Base-by-base conservation (phyloP, 2,797 vertebrate genomes). In the Melanotaenia nigrans region DNA sequence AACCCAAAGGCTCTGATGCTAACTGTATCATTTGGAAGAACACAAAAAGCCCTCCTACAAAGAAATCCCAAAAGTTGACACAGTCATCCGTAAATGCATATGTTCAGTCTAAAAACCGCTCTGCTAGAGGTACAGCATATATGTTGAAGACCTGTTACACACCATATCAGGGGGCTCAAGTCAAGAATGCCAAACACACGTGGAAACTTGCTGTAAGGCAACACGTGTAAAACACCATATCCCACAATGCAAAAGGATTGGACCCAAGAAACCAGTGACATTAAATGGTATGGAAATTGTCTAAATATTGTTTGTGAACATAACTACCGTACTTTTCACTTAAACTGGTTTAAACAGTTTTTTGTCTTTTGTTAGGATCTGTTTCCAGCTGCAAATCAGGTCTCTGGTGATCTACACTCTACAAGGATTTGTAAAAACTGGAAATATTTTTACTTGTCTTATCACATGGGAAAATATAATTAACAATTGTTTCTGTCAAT, bases 61-160 rank as follows among this genome's bases (percentile, higher is more conserved):
- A 49, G 68, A 62, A 0, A 2, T 16, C 30, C 18, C 36, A 16
- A 5, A 55, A 55, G 1, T 22, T 18, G 12, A 51, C 60, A 18
- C n/a, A 32, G n/a, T 45, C 35, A 0, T 49, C 14, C 64, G 14
- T n/a, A 57, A 84, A 73, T 0, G 0, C 22, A 1, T 78, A 74
- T 0, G 0, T 42, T 20, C 51, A 73, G 24, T 82, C 73, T 5
- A 85, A 38, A 77, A 78, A 53, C 0, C 0, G 30, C 45, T 83
- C 76, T 1, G 30, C n/a, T 24, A 74, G 74, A 28, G 13, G 61
- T 0, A 55, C 70, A 68, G 32, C 56, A 10, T 75, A 33, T 56
- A 28, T 24, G 6, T 78, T 71, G 51, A 83, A 82, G 47, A 61
- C 25, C 18, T 35, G 1, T 64, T 87, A 78, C 28, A 63, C 25